phyloP scores from a whole-genome alignment of 92 coral and sea anemone species.

The Epizoanthus stellaris region DNA sequence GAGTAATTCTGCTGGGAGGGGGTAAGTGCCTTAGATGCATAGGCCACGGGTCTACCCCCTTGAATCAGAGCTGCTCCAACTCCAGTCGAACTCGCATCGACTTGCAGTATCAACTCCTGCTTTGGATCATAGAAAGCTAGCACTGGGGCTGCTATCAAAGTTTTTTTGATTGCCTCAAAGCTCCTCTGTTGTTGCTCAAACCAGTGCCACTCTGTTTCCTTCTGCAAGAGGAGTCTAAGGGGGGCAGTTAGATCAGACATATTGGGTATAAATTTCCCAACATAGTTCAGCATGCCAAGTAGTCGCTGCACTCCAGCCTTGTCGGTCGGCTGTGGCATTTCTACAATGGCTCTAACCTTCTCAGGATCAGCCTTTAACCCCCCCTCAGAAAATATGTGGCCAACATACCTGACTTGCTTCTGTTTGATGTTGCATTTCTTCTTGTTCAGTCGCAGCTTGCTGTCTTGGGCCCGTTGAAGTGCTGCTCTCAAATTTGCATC shows the following conservation, averaged over 20 bases:
- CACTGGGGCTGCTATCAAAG: neutral
- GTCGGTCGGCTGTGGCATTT: constrained; percentile 18
- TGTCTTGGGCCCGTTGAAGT: neutral
- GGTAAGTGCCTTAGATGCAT: constrained; percentile 12
- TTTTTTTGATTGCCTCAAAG: neutral
- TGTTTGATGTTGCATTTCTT: constrained; percentile 1
- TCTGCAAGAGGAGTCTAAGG: neutral
- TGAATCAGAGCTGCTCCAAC: constrained; percentile 21
- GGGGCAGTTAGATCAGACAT: constrained; percentile 9
- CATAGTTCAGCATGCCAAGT: constrained; percentile 8
- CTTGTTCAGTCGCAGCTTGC: neutral
- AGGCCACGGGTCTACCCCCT: constrained; percentile 21
- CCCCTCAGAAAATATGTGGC: neutral
- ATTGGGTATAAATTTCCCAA: constrained; percentile 8
- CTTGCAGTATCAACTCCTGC: neutral
- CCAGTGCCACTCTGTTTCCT: neutral
- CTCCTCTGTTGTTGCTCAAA: neutral
- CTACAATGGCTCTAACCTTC: constrained; percentile 19
- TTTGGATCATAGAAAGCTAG: neutral
- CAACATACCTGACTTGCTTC: constrained; percentile 6
- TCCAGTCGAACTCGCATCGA: neutral
- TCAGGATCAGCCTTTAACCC: constrained; percentile 14
- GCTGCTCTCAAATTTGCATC: neutral
- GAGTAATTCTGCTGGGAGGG: constrained; percentile 6
- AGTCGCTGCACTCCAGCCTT: constrained; percentile 2